Evolutionary conservation across 2,888 invertebrate genomes (phyloP).

Genomic region (Drosophila paucipuncta): DNA sequence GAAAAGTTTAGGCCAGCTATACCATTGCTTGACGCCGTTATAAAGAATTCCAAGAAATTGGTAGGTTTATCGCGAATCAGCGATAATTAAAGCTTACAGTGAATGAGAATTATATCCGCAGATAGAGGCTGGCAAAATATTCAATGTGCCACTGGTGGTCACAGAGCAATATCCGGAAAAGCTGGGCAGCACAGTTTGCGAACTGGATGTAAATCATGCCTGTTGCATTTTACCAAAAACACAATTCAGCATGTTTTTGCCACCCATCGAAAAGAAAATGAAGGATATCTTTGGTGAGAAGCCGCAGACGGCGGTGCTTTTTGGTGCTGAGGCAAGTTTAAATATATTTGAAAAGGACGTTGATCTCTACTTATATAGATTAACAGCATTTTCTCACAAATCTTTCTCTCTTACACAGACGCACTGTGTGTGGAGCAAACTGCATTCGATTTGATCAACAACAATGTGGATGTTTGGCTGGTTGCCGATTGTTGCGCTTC

Average conservation of each 20-base stretch:
- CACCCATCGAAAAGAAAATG: constrained; percentile 87
- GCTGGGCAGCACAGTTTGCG: constrained; percentile 90
- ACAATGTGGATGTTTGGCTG: constrained; percentile 89
- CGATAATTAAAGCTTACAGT: background rate
- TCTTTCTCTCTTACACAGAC: constrained; percentile 85
- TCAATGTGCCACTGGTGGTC: constrained; percentile 89
- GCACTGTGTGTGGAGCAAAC: constrained; percentile 93
- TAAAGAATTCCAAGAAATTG: constrained; percentile 89
- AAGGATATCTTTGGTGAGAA: constrained; percentile 86
- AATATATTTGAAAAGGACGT: background rate
- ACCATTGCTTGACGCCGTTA: constrained; percentile 89
- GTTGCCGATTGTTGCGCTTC: constrained; percentile 92
- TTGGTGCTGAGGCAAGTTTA: constrained; percentile 88
- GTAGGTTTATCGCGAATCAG: constrained; percentile 80
- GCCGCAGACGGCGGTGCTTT: constrained; percentile 87
- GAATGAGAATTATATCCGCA: constrained; percentile 74
- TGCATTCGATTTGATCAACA: constrained; percentile 89
- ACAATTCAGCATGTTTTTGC: constrained; percentile 91
- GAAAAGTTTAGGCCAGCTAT: constrained; percentile 91
- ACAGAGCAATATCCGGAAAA: constrained; percentile 91
- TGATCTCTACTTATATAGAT: background rate
- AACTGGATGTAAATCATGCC: constrained; percentile 88
- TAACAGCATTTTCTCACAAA: background rate
- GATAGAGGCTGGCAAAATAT: constrained; percentile 88
- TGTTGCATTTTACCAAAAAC: constrained; percentile 90